Percentiles rank a stretch among this genome's conserved stretches.
phyloP scores from a whole-genome alignment of 2,888 invertebrate species.

The Gordius sp. region DNA sequence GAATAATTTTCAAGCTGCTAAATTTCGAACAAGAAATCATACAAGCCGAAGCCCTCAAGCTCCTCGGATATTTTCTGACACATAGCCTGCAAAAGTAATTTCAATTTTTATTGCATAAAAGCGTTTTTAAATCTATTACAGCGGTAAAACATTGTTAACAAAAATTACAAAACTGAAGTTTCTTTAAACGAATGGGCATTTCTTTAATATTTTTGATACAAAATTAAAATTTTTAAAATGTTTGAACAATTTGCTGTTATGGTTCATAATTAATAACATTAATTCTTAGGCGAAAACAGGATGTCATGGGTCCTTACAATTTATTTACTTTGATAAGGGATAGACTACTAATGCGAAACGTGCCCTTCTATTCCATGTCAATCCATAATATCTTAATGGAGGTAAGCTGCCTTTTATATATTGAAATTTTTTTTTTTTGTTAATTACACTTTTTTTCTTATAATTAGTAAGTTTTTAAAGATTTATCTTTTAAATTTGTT shows the following conservation, averaged over 20 bases:
- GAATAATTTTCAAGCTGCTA: constrained; percentile 80
- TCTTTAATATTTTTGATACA: too few species aligned
- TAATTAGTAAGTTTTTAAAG: neutral
- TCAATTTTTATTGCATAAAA: too few species aligned
- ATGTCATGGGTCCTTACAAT: constrained; percentile 94
- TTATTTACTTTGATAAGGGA: constrained; percentile 82
- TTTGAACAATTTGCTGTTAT: too few species aligned
- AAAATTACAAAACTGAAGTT: too few species aligned
- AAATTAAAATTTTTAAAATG: too few species aligned
- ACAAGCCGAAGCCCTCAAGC: constrained; percentile 70
- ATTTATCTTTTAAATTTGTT: too few species aligned
- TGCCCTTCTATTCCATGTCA: constrained; percentile 44
- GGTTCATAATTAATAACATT: neutral
- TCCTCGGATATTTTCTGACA: constrained; percentile 85
- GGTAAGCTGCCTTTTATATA: constrained; percentile 28
- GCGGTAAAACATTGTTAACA: too few species aligned
- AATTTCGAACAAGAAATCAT: constrained; percentile 84
- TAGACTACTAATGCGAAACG: constrained; percentile 42
- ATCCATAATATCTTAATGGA: constrained; percentile 96
- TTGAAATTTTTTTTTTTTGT: constrained; percentile 9
- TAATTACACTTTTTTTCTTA: neutral
- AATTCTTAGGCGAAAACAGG: constrained; percentile 72
- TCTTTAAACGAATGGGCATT: too few species aligned
- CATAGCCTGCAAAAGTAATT: constrained; percentile 96
- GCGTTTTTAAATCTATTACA: too few species aligned